Base-by-base conservation (phyloP, 2,888 invertebrate genomes). In the Lamellibrachia satsuma region DNA sequence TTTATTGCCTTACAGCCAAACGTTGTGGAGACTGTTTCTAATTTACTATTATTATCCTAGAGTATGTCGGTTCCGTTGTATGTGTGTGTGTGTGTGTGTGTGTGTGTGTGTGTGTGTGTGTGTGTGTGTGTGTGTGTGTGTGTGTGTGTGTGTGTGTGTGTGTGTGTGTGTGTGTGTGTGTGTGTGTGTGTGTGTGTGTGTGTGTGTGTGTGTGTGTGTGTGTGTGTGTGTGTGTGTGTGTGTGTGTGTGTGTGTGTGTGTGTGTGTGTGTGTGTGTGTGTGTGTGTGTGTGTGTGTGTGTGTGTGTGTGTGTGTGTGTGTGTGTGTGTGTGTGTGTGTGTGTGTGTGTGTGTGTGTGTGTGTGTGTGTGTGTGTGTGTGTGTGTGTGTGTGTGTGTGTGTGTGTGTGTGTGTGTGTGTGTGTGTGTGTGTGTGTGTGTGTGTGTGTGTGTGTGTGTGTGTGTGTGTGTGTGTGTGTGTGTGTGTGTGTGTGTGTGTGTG, bases 101-200 rank as follows among this genome's bases (percentile, higher is more conserved):
- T 90, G 90, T 90, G 90, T 90, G 90, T 90, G 90, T 90, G 90
- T 90, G 90, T 90, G 90, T 90, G 90, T 90, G 90, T 90, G 90
- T 90, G 90, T 90, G 90, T 90, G 90, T 90, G 90, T 90, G 2
- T 90, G 90, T 90, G 90, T 90, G 90, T 90, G 90, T 90, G 90
- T 90, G 90, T 90, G 90, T 90, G 90, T 90, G 90, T 90, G 90
- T 90, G 90, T 90, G 90, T 90, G 90, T 90, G 90, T 90, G 90
- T 90, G 90, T 90, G 90, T 90, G 90, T 90, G 90, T 90, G 2
- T 90, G 90, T 90, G 90, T 90, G 90, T 90, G 90, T 90, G 90
- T 90, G 90, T 90, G 90, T 90, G 90, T 90, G 90, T 90, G 90
- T 90, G 90, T 90, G 90, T 90, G 90, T 90, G 90, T 90, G 90